These are phyloP conservation scores for Xylota segnis DNA, from an alignment of 2,888 invertebrate genomes.

Conservation along the genomic window DNA sequence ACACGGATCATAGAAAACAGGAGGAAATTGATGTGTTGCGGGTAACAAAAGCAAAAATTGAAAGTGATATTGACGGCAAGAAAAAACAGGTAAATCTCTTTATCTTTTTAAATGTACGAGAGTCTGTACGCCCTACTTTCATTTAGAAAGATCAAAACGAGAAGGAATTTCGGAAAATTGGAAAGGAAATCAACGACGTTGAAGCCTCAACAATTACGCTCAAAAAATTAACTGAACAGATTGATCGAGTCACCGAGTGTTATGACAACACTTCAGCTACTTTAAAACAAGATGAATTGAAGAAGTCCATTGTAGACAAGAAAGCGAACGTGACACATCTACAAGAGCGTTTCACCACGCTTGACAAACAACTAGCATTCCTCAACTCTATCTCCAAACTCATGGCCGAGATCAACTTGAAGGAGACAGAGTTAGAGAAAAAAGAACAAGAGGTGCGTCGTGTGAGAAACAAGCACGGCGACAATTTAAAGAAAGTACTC, in stretches of 20 bases:
- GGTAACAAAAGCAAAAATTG: conserved; percentile 87
- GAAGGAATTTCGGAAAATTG: conserved; percentile 86
- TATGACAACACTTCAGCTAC: conserved; percentile 78
- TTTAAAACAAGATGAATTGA: conserved; percentile 80
- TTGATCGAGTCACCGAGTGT: conserved; percentile 81
- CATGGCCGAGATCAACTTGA: conserved; percentile 81
- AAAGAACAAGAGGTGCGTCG: conserved; percentile 86
- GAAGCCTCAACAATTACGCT: conserved; percentile 86
- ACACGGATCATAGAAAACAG: conserved; percentile 85
- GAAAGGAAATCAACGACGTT: conserved; percentile 87
- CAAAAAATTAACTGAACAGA: conserved; percentile 85
- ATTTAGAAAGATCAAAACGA: conserved; percentile 84
- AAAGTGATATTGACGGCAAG: conserved; percentile 88
- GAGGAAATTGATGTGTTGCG: conserved; percentile 86
- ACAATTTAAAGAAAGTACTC: conserved; percentile 88
- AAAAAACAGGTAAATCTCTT: conserved; percentile 81
- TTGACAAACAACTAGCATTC: conserved; percentile 85
- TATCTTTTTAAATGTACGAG: not conserved
- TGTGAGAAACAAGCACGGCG: conserved; percentile 89
- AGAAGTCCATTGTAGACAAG: conserved; percentile 86
- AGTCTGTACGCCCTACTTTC: not conserved
- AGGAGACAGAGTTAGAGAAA: conserved; percentile 82
- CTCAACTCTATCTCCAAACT: conserved; percentile 82
- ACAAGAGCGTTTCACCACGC: conserved; percentile 86
- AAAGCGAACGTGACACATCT: conserved; percentile 86